These are phyloP conservation scores for Pelodiscus sinensis DNA, from an alignment of 2,113 vertebrate species.

Conservation along the genomic window DNA sequence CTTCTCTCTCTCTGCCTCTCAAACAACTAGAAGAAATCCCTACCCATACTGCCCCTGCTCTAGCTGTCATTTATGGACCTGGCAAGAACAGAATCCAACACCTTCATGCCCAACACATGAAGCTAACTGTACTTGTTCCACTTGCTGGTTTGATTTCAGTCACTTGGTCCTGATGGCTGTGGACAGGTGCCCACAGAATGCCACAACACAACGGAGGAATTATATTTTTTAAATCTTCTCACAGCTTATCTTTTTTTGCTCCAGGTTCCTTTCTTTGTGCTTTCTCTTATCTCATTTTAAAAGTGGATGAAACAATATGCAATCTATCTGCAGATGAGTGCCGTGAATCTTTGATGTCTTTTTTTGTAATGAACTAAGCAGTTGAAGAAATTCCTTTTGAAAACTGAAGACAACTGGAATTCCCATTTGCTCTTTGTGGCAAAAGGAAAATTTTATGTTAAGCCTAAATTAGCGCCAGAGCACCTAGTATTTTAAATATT, in stretches of 20 bases:
- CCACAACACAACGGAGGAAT: neutral
- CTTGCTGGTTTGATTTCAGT: neutral
- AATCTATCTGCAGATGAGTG: neutral
- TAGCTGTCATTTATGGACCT: rapidly evolving
- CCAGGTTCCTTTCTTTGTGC: neutral
- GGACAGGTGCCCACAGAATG: neutral
- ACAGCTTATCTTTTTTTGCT: rapidly evolving
- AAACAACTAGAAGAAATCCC: rapidly evolving
- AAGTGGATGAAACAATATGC: neutral
- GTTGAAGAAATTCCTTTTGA: neutral
- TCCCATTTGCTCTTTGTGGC: neutral
- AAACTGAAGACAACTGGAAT: neutral
- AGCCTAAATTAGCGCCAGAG: neutral
- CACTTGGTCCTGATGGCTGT: neutral
- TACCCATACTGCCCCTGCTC: neutral
- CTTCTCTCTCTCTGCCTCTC: neutral
- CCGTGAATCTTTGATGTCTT: neutral
- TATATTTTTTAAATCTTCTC: neutral
- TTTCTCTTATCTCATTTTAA: neutral
- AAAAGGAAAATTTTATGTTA: neutral
- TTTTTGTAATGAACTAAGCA: neutral
- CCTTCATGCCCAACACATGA: neutral
- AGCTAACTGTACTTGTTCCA: neutral
- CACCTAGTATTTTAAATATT: neutral
- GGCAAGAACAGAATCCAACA: rapidly evolving